Base-by-base conservation (phyloP, 1,140 invertebrate species). In the Eriocheir sinensis region DNA sequence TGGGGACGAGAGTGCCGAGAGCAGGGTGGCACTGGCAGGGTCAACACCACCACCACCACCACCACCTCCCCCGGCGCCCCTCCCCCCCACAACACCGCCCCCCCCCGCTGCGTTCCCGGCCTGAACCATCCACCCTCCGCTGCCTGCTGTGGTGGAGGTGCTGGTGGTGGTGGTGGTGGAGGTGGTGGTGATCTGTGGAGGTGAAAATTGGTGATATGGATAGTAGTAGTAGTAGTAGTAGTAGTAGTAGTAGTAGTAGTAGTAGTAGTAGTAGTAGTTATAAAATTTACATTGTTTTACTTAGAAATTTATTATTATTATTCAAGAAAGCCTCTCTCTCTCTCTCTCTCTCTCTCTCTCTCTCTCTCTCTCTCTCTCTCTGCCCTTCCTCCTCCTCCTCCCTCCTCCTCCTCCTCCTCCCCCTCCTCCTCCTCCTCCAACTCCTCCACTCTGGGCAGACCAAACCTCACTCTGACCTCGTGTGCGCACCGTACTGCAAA, bases 401-500 rank as follows among this genome's bases (percentile, higher is more conserved):
- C 60, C 90, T 17, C 90, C 91, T 93, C 91, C 91, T 85, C 91
- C 91, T 93, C 91, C 91, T 85, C 91, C 91, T 86, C 91, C 91
- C 34, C 89, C 89, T 80, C 89, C 89, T 91, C 89, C 89, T 38
- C 89, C 89, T 53, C 40, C 89, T 17, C 89, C 89, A 32, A 41
- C 89, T 30, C 80, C 91, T 93, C 91, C 91, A 93, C 91, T 93
- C 80, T 83, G 38, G 81, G 91, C 41, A 34, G 91, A 93, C 91
- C 91, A 93, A 93, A 93, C 91, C 86, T 93, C 91, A 93, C 91
- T 93, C 80, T 93, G 91, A 32, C 91, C 91, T 81, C 91, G 91
- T 93, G 91, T 93, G 80, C 91, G 91, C 91, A 93, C 91, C 91
- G 91, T 93, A 93, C 91, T 93, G 91, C 9, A 86, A 93, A 38